Evolutionary conservation across 2,113 vertebrate species (phyloP).

Genomic region (Galeopterus variegatus): DNA sequence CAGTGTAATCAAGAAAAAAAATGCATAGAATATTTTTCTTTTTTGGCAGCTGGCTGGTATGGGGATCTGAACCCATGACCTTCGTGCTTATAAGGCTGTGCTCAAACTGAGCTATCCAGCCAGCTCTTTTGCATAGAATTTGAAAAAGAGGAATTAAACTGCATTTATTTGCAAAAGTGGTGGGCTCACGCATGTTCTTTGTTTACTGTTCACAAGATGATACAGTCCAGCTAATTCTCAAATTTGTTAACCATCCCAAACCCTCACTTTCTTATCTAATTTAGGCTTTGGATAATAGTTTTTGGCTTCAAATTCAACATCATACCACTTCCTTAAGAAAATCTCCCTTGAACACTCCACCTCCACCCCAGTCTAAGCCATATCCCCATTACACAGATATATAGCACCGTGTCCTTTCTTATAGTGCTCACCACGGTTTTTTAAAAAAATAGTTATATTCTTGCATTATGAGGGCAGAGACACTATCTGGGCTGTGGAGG

Average conservation of each 20-base stretch:
- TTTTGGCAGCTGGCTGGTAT: too few relatives aligned
- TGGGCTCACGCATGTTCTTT: neutral
- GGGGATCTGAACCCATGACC: too few relatives aligned
- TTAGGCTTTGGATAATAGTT: neutral
- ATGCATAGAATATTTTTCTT: too few relatives aligned
- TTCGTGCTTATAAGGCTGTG: too few relatives aligned
- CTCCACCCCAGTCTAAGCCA: neutral
- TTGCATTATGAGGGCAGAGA: neutral
- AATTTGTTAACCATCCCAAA: neutral
- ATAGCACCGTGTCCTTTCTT: neutral
- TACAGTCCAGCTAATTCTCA: neutral
- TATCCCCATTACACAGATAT: neutral
- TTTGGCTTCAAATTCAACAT: neutral
- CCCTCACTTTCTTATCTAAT: neutral
- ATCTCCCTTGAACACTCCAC: neutral
- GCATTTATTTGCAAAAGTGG: too few relatives aligned
- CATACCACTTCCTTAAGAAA: neutral
- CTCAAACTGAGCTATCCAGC: too few relatives aligned
- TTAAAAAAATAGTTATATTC: neutral
- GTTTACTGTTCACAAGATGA: neutral
- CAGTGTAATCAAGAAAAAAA: too few relatives aligned
- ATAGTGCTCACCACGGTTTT: neutral
- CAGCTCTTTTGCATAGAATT: too few relatives aligned
- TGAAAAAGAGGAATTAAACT: too few relatives aligned
- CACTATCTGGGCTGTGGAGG: neutral